Conservation (phyloP, 2,113 vertebrate genomes). For the Corythornis vintsioides region DNA sequence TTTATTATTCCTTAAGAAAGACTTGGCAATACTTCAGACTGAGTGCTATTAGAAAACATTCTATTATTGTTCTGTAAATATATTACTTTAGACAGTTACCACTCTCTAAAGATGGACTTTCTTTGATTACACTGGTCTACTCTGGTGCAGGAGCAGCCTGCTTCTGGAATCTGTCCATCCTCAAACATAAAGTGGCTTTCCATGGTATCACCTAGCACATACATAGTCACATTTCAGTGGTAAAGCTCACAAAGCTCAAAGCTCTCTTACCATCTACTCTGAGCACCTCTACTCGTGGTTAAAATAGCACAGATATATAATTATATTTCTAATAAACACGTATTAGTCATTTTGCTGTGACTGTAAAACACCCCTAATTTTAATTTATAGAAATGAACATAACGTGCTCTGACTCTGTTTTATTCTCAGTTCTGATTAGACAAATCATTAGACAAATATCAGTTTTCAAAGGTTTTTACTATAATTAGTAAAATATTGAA, state of each 20-base stretch:
- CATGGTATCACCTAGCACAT: background rate
- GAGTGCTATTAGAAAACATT: constrained; percentile 67
- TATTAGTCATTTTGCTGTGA: background rate
- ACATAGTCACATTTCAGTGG: background rate
- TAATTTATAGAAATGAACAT: background rate
- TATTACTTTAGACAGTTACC: constrained; percentile 53
- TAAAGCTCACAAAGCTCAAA: background rate
- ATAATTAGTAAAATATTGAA: background rate
- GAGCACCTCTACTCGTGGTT: background rate
- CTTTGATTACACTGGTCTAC: constrained; percentile 25
- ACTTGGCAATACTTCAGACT: constrained; percentile 64
- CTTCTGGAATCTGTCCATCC: constrained; percentile 1
- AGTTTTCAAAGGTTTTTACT: background rate
- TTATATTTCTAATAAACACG: background rate
- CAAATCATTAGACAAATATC: background rate
- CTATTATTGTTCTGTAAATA: constrained; percentile 63
- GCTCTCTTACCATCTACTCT: background rate
- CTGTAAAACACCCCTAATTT: background rate
- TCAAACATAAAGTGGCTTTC: background rate
- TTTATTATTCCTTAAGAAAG: constrained; percentile 62
- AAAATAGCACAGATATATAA: background rate
- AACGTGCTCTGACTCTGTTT: background rate
- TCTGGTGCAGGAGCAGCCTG: background rate
- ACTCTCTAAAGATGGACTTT: constrained; percentile 31
- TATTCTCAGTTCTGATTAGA: background rate